Base-by-base conservation (phyloP, 2,113 vertebrate genomes). In the Axis porcinus region DNA sequence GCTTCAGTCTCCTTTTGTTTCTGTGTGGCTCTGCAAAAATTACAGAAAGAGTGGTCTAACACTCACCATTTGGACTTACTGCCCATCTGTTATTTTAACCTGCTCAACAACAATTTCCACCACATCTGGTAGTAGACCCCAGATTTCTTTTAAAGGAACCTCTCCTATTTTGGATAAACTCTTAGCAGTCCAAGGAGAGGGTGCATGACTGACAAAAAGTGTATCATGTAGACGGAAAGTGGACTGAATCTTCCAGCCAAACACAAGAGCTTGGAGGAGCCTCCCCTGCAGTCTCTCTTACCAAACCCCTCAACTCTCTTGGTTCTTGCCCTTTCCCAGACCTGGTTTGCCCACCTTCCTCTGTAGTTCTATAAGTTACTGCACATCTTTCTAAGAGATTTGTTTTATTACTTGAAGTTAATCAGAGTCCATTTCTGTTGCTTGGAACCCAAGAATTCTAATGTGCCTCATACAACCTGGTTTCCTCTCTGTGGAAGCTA, bases 61-160 rank as follows among this genome's bases (percentile, higher is more conserved):
- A 21, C 16, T 45, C 79, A 23, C 55, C 16, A 16, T 45, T 82
- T 78, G 78, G 43, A 57, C 62, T 92, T 33, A 50, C 43, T 5
- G 33, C 45, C 89, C 55, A 93, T 86, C 90, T 97, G 91, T 86
- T 91, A 62, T 92, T 76, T 86, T 45, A 91, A 86, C n/a, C 81
- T 94, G 76, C 47, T 97, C 45, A 27, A 86, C 55, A 91, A 67
- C 50, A 43, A 55, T 86, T 95, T 89, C 43, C 58, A 17, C 67
- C 89, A 83, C 43, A 74, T 50, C 45, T 91, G 93, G 57, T 86
- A 27, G 54, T 28, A 91, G 50, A 45, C 43, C 43, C 43, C 36
- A 36, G 43, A 83, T 52, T 54, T 36, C 52, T 50, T 67, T 60
- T 64, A 15, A 78, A 95, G 64, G 57, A 89, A 54, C 45, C 52